Conservation (phyloP, 2,113 vertebrate species). For the Anseranas semipalmata region DNA sequence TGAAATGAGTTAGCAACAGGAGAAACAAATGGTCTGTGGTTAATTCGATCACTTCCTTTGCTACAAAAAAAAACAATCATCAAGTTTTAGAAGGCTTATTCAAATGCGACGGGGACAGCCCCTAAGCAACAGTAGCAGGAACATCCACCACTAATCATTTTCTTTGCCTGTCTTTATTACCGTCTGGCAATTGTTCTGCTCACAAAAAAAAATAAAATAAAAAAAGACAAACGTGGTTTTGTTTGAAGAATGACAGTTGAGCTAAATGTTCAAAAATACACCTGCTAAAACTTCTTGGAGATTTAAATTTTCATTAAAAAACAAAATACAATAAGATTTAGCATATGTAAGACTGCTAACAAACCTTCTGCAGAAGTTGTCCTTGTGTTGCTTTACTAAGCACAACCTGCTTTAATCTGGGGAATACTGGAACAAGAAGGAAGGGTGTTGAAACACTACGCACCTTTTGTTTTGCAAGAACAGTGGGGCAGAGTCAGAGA, state of each 20-base stretch:
- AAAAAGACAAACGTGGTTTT: background rate
- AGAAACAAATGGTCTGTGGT: conserved; percentile 64
- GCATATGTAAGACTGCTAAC: background rate
- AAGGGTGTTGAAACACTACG: background rate
- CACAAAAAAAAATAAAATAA: background rate
- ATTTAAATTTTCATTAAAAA: background rate
- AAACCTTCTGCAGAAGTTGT: background rate
- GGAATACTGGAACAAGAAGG: background rate
- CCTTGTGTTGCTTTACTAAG: background rate
- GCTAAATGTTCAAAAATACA: background rate
- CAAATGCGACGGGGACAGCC: conserved; percentile 36
- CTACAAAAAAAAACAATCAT: conserved; percentile 35
- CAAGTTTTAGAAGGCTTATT: conserved; percentile 35
- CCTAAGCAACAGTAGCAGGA: conserved; percentile 38
- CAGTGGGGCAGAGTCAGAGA: background rate
- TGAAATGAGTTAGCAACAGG: conserved; percentile 30
- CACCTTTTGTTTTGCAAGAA: background rate
- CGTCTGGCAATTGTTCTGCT: background rate
- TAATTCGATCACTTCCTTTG: conserved; percentile 59
- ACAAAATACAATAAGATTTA: background rate
- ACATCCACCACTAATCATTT: background rate
- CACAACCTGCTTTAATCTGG: background rate
- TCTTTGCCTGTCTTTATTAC: conserved; percentile 19
- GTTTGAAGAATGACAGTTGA: background rate
- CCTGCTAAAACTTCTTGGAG: background rate